Conservation (phyloP, 2,113 vertebrate genomes). For the Prionailurus viverrinus region DNA sequence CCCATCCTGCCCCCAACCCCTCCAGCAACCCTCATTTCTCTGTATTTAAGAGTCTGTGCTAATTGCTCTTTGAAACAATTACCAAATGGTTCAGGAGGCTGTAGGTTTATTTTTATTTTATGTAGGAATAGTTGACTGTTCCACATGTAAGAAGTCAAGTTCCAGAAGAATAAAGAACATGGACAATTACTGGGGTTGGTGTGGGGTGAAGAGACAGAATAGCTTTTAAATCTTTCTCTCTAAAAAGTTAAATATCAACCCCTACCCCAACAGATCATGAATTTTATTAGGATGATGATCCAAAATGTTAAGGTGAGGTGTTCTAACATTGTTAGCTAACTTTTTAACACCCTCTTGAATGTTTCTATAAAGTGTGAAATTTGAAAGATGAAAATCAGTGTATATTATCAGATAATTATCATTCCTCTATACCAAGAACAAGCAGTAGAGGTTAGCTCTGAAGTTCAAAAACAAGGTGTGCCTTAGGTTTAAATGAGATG, state of each 20-base stretch:
- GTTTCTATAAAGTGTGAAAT: constrained; percentile 13
- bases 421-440: background rate
- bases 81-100: background rate
- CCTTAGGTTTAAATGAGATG: background rate
- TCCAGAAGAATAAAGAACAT: background rate
- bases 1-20: no score
- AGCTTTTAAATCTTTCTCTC: constrained; percentile 13
- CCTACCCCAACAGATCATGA: background rate
- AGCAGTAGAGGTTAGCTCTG: background rate
- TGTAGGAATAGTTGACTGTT: background rate
- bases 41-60: no score
- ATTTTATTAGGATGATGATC: constrained; percentile 25
- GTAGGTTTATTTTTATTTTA: background rate
- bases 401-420: background rate
- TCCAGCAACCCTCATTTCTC: no score
- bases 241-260: constrained; percentile 3
- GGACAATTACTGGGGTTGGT: background rate
- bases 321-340: background rate
- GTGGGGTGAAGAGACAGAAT: background rate
- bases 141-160: background rate
- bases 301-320: constrained; percentile 23
- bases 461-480: background rate
- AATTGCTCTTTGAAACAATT: background rate
- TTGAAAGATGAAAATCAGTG: background rate
- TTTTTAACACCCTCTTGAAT: constrained; percentile 19